Base-by-base conservation (phyloP, 2,797 vertebrate species). In the Enteromius thamalakanensis region DNA sequence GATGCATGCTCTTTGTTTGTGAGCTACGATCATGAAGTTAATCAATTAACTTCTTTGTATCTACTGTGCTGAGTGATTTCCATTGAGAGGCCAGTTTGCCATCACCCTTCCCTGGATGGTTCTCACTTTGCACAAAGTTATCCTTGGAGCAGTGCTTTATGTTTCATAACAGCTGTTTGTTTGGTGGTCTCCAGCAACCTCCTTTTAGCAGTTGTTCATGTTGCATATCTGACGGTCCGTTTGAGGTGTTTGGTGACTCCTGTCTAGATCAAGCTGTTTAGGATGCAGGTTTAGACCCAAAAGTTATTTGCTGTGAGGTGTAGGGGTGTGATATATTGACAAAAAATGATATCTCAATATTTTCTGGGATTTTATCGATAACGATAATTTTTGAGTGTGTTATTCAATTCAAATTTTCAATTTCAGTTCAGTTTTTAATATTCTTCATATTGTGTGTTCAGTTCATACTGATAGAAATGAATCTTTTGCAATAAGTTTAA, bases 11-110 rank as follows among this genome's bases (percentile, higher is more conserved):
- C 10, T 55, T 68, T 76, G 29, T 47, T 81, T 75, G 70, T 40
- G 32, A 32, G 21, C 62, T 65, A 74, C 6, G 32, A 53, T 40
- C 14, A 65, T 74, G 21, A 51, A 49, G 29, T 40, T 37, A 81
- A 64, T 81, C 80, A 74, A 37, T 64, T 21, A 64, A 74, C 14
- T 37, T 72, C 58, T 74, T 81, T 74, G 58, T 74, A 37, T 64
- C 26, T 64, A 8, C 26, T 64, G 14, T 32, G 62, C 29, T 1
- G 62, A 32, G 62, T 32, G 29, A 64, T 68, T 51, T 67, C 62
- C 32, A 40, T 37, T 67, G 77, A 53, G 47, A 34, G 45, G 29
- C 53, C 64, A 26, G 45, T 42, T 81, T 81, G 58, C 45, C 26
- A 62, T 72, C 79, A 23, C 9, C 42, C 3, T 47, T 72, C 26